Evolutionary conservation across 2,113 vertebrate species (phyloP).

Genomic region (Lipotes vexillifer): DNA sequence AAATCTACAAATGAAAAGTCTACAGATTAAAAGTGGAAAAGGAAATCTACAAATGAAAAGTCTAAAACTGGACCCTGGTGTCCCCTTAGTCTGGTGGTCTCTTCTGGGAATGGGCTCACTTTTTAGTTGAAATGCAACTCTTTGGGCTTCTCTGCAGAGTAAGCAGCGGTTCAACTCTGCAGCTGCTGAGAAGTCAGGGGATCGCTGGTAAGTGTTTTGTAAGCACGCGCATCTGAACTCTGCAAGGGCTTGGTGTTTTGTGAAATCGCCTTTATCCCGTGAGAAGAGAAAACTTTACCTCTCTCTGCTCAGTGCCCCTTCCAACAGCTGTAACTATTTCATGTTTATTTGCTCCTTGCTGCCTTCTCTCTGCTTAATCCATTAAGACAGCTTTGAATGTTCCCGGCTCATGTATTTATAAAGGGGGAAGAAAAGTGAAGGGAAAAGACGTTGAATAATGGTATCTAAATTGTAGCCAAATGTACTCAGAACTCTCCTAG

Average conservation of each 20-base stretch:
- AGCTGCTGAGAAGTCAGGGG: neutral
- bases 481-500: slow-evolving; percentile 47
- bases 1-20: slow-evolving; percentile 9
- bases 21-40: slow-evolving; percentile 15
- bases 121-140: neutral
- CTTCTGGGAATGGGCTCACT: neutral
- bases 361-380: slow-evolving; percentile 80
- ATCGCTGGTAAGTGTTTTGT: fast-evolving
- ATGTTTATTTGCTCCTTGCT: slow-evolving; percentile 71
- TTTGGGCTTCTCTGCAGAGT: neutral
- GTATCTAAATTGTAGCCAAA: slow-evolving; percentile 77
- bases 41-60: slow-evolving; percentile 9
- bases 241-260: slow-evolving; percentile 7
- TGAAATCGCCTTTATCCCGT: slow-evolving; percentile 46
- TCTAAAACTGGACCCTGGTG: neutral
- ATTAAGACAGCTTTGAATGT: slow-evolving; percentile 77
- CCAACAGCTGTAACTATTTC: slow-evolving; percentile 74
- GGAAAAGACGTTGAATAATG: slow-evolving; percentile 75
- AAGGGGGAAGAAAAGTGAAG: neutral
- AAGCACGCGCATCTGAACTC: neutral
- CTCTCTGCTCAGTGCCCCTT: slow-evolving; percentile 43
- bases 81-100: neutral
- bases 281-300: slow-evolving; percentile 42
- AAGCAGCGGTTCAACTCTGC: neutral
- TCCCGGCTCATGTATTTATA: slow-evolving; percentile 74